Evolutionary conservation across 2,888 invertebrate species (phyloP).

Genomic region (Euplagia quadripunctaria): DNA sequence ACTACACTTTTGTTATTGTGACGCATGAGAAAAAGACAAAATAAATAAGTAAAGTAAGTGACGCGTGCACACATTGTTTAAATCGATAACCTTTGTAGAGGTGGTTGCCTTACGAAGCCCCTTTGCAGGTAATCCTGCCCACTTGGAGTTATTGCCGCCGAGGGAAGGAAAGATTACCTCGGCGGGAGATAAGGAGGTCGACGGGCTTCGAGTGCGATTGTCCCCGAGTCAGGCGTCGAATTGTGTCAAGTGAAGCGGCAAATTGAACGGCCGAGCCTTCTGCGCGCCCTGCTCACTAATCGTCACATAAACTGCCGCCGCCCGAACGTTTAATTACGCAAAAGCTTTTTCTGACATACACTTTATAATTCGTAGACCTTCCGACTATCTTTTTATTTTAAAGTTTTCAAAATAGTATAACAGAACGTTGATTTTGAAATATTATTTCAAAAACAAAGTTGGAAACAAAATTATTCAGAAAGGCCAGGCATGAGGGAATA

Average conservation of each 20-base stretch:
- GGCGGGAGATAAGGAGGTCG: conserved; percentile 87
- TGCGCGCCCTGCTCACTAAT: conserved; percentile 84
- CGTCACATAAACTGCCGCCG: conserved; percentile 84
- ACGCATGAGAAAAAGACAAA: conserved; percentile 57
- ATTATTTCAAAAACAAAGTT: background rate
- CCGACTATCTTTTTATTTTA: conserved; percentile 7
- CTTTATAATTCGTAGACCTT: conserved; percentile 40
- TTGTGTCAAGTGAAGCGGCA: conserved; percentile 88
- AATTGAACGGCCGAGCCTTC: conserved; percentile 87
- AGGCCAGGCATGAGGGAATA: conserved; percentile 9
- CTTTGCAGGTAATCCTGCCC: conserved; percentile 87
- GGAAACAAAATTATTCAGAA: background rate
- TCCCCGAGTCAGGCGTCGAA: conserved; percentile 87
- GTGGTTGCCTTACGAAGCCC: conserved; percentile 83
- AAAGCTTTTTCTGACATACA: conserved; percentile 72
- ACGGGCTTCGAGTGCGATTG: conserved; percentile 87
- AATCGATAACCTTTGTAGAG: conserved; percentile 85
- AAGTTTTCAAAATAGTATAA: background rate
- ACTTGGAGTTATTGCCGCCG: conserved; percentile 87
- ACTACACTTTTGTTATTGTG: conserved; percentile 12
- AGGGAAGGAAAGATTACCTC: conserved; percentile 88
- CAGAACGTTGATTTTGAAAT: background rate
- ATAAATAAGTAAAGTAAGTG: conserved; percentile 70
- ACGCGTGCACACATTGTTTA: conserved; percentile 80
- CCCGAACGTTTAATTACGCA: conserved; percentile 83